Conservation (phyloP, 1,140 invertebrate species). For the Hycleus cichorii region DNA sequence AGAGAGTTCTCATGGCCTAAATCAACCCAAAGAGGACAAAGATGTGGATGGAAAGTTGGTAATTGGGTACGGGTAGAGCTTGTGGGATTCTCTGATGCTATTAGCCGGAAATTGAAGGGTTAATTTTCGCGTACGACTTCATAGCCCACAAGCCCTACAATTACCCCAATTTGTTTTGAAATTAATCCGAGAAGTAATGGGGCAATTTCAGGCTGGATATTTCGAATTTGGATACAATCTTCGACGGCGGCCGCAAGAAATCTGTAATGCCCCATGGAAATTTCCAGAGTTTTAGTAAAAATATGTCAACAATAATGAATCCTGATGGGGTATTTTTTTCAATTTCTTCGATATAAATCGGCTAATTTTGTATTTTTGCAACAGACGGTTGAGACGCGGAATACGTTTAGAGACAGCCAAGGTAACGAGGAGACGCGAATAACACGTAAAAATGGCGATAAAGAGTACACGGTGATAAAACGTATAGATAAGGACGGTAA, state of each 20-base stretch:
- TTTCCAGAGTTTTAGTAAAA: conserved; percentile 34
- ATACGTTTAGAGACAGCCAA: conserved; percentile 43
- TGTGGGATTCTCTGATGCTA: background rate
- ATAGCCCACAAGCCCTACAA: no score
- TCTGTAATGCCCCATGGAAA: background rate
- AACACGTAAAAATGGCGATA: conserved; percentile 42
- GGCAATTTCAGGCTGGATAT: conserved; percentile 4
- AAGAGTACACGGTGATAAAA: conserved; percentile 42
- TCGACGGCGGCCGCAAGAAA: background rate
- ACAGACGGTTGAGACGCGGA: conserved; percentile 42
- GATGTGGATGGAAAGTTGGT: conserved; percentile 47
- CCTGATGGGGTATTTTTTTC: conserved; percentile 42
- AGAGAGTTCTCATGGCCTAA: conserved; percentile 9
- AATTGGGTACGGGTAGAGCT: conserved; percentile 21
- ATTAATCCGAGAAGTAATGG: no score
- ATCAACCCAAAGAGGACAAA: conserved; percentile 38
- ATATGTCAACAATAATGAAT: conserved; percentile 36
- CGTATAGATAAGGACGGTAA: conserved; percentile 43
- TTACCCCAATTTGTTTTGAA: no score
- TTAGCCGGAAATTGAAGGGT: no score
- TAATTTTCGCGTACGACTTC: no score
- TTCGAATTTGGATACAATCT: conserved; percentile 1
- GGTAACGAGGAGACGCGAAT: conserved; percentile 46
- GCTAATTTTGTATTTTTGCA: conserved; percentile 17
- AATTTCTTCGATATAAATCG: conserved; percentile 8